Base-by-base conservation (phyloP, 1,140 invertebrate genomes). In the Hestina assimilis region DNA sequence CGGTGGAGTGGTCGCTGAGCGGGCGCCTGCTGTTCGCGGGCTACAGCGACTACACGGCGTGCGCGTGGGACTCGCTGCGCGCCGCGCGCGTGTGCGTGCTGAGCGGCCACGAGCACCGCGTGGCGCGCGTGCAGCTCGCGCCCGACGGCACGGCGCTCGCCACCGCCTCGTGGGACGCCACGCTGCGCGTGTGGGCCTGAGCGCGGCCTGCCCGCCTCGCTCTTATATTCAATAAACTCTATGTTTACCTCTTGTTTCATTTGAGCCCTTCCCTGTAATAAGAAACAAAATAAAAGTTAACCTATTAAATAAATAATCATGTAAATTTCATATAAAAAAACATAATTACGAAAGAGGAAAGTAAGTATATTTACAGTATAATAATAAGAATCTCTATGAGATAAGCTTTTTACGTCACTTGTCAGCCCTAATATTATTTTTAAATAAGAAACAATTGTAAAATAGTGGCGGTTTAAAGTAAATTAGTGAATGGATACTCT, bases 11-110 rank as follows among this genome's bases (percentile, higher is more conserved):
- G 80, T 99, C 97, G 52, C 93, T 98, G 14, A 99, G 97, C 87
- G 97, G 98, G 15, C 94, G 98, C 8, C 89, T 99, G 43, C 90
- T 99, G 62, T 99, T 99, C 90, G 98, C 98, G 61, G 99, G 98
- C 41, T 99, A 99, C 90, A 98, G 98, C 88, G 99, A 99, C 89
- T 99, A 99, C 85, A 99, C 97, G 12, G 96, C 99, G 15, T 98
- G 99, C 89, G 94, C 99, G 9, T 99, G 99, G 99, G 99, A 99
- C 89, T 97, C 97, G 11, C 88, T 99, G 21, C 99, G 99, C 79
- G 98, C 95, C 78, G 92, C 93, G 45, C 91, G 99, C 51, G 93
- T 99, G 9, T 95, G 95, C 75, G 93, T 99, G 54, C 90, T 99
- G 17, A 99, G 98, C 82, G 98, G 98, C 0, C 99, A 99, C 89